Evolutionary conservation across 35 echinoderm and acorn worm genomes (phyloP).

Genomic region (Ptychodera flava): DNA sequence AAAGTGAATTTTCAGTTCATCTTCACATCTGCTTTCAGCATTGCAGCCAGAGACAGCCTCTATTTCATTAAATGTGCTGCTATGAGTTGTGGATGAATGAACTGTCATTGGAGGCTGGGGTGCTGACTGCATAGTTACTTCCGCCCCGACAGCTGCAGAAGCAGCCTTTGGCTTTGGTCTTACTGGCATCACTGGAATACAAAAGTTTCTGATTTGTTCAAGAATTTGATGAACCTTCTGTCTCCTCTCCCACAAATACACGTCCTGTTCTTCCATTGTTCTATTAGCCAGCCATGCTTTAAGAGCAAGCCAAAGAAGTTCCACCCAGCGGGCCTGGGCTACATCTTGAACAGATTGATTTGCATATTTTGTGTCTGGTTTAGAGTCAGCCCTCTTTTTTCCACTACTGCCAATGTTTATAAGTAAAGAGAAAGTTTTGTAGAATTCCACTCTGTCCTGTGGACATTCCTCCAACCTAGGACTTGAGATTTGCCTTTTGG

Average conservation of each 20-base stretch:
- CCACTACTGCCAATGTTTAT: constrained; percentile 66
- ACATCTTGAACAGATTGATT: constrained; percentile 41
- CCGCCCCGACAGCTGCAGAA: neutral
- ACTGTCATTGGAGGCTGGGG: neutral
- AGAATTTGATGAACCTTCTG: constrained; percentile 36
- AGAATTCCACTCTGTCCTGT: constrained; percentile 64
- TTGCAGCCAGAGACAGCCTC: neutral
- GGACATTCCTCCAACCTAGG: constrained; percentile 15
- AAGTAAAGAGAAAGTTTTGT: constrained; percentile 77
- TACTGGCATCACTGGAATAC: constrained; percentile 32
- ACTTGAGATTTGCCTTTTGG: constrained; percentile 5
- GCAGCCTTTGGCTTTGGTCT: neutral
- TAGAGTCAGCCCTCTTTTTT: constrained; percentile 37
- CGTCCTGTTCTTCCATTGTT: constrained; percentile 60
- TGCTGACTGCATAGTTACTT: constrained; percentile 13
- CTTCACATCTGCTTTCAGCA: neutral
- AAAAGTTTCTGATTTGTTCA: constrained; percentile 58
- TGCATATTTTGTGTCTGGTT: constrained; percentile 10
- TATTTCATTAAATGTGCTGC: neutral
- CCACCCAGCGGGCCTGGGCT: constrained; percentile 57
- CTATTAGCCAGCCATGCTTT: constrained; percentile 60
- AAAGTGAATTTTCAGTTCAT: neutral
- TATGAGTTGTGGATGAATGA: neutral
- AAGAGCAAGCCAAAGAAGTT: constrained; percentile 83
- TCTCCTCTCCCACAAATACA: constrained; percentile 29